Evolutionary conservation across 2,113 vertebrate species (phyloP), one percentile per base, ranked within the genome.

Genomic region (Shinisaurus crocodilurus): DNA sequence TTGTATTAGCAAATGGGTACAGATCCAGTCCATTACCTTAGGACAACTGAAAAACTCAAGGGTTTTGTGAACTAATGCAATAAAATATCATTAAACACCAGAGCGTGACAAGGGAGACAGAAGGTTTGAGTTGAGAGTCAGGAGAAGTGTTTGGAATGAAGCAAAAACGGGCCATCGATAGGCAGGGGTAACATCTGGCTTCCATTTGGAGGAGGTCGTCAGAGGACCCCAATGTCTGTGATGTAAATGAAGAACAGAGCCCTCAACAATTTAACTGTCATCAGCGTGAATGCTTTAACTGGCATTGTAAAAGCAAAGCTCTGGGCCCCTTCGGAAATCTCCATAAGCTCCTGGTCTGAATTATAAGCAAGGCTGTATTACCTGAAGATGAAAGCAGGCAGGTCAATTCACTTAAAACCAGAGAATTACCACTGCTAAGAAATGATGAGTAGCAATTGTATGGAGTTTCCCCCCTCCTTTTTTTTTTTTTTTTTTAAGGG

Each of bases 231-330:
- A 89, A 93, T 95, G 97, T 96, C 97, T 98, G 95, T 96, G 97
- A 97, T 97, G 97, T 96, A 98, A 98, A 99, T 98, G 96, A 98
- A 95, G 97, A 98, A 98, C 98, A 99, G 98, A 98, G 97, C 96
- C 95, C 93, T 93, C 87, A 92, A 97, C 97, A 96, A 98, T 98
- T 98, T 98, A 98, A 98, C 98, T 98, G 98, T 98, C 98, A 98
- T 98, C 96, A 92, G 97, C 96, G 95, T 96, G 97, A 97, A 96
- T 96, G 96, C 94, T 98, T 97, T 96, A 97, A 96, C 96, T 95
- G 96, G 96, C 97, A 92, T 69, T 91, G 95, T 96, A 96, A 96
- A 90, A 97, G 95, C 91, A 93, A 92, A 96, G 94, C 93, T 93
- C 91, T 57, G 90, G 96, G 94, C 95, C 94, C 89, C 65, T 89